These are phyloP conservation scores for Aricia agestis DNA, from an alignment of 1,140 invertebrate species.

Conservation along the genomic window DNA sequence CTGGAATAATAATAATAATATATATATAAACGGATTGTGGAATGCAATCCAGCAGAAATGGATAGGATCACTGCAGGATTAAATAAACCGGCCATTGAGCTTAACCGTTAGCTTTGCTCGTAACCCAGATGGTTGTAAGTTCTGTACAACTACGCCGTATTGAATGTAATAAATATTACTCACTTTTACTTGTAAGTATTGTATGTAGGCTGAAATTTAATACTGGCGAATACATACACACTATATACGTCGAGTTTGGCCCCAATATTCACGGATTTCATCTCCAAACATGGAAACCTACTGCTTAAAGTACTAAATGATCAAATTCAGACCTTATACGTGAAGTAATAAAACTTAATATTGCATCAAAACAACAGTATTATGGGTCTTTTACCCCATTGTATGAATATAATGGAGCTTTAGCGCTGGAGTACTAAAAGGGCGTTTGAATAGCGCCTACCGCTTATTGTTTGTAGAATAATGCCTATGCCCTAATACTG, in stretches of 20 bases:
- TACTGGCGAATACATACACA: not conserved
- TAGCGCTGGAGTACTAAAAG: not conserved
- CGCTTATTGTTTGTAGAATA: not conserved
- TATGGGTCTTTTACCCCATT: conserved; percentile 8
- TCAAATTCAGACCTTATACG: not conserved
- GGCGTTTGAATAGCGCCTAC: not conserved
- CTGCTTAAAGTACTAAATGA: not conserved
- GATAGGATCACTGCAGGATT: too few relatives aligned
- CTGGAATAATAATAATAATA: too few relatives aligned
- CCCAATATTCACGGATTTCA: conserved; percentile 6
- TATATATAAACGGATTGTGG: too few relatives aligned
- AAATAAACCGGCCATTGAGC: not conserved
- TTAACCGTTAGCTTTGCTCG: too few relatives aligned
- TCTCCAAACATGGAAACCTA: conserved; percentile 14
- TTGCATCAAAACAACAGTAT: not conserved
- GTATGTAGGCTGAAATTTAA: not conserved
- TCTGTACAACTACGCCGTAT: not conserved
- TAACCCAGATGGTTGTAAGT: not conserved
- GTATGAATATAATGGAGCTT: conserved; percentile 7
- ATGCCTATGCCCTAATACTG: not conserved
- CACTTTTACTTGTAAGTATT: not conserved
- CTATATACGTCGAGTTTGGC: not conserved
- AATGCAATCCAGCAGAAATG: too few relatives aligned
- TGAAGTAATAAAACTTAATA: not conserved
- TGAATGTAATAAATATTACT: not conserved